Conservation (phyloP, 2,888 invertebrate species). For the Noctuana brunneofusca region DNA sequence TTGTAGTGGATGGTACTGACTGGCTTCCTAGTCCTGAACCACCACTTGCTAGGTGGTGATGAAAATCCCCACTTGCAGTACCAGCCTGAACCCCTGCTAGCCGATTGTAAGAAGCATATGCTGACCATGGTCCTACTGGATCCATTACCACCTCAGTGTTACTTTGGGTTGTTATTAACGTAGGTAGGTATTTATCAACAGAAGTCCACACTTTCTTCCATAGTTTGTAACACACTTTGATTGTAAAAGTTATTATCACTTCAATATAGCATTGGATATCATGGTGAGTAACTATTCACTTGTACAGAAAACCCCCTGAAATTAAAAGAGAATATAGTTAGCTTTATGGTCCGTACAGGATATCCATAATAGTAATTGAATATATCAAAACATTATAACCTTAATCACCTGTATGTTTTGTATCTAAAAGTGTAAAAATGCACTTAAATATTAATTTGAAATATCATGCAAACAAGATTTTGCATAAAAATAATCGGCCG, state of each 20-base stretch:
- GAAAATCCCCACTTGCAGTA: slow-evolving; percentile 86
- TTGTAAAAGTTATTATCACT: slow-evolving; percentile 62
- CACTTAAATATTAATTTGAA: slow-evolving; percentile 28
- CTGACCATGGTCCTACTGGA: slow-evolving; percentile 95
- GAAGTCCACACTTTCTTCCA: slow-evolving; percentile 81
- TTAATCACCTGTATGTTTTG: slow-evolving; percentile 6
- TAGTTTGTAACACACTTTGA: slow-evolving; percentile 72
- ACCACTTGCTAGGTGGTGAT: slow-evolving; percentile 86
- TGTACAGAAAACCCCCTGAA: slow-evolving; percentile 69
- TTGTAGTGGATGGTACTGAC: slow-evolving; percentile 85
- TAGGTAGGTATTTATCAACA: slow-evolving; percentile 76
- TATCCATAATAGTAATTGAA: neutral
- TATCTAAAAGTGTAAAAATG: neutral
- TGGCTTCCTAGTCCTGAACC: slow-evolving; percentile 79
- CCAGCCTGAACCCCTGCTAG: slow-evolving; percentile 88
- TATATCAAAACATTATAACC: slow-evolving; percentile 17
- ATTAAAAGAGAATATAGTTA: slow-evolving; percentile 54
- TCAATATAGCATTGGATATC: slow-evolving; percentile 64
- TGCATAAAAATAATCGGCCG: slow-evolving; percentile 71
- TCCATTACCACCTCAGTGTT: slow-evolving; percentile 88
- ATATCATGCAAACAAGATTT: slow-evolving; percentile 40
- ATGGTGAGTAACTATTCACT: slow-evolving; percentile 56
- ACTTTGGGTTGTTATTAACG: slow-evolving; percentile 64
- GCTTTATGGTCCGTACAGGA: slow-evolving; percentile 10
- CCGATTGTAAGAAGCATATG: slow-evolving; percentile 92